Conservation (phyloP, 2,113 vertebrate genomes). For the Dromiciops gliroides region DNA sequence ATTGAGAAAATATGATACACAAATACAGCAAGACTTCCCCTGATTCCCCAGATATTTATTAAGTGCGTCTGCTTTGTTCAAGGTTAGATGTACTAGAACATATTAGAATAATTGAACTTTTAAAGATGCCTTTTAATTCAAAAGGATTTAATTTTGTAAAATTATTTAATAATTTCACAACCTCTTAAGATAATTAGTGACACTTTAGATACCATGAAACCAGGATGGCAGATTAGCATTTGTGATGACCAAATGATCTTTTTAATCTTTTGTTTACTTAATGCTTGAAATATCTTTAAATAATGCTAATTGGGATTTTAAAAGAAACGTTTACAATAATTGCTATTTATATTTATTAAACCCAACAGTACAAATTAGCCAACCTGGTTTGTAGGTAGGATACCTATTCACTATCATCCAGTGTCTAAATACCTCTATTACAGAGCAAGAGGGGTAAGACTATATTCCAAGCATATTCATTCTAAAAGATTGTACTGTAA, state of each 20-base stretch:
- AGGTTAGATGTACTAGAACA: neutral
- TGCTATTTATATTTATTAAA: neutral
- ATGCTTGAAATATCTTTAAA: neutral
- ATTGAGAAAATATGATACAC: neutral
- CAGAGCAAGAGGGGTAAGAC: neutral
- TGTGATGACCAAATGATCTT: neutral
- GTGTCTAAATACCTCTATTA: neutral
- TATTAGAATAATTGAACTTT: neutral
- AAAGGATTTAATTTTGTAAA: neutral
- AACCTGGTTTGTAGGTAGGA: neutral
- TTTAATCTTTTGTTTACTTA: neutral
- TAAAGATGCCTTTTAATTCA: neutral
- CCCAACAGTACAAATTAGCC: neutral
- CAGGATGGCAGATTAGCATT: neutral
- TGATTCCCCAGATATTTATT: neutral
- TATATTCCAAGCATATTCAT: neutral
- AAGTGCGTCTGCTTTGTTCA: neutral
- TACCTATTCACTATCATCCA: neutral
- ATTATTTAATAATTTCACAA: neutral
- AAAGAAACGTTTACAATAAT: neutral
- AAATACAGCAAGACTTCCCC: neutral
- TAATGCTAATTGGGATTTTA: neutral
- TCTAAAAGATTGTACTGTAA: neutral
- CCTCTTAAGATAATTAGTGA: neutral
- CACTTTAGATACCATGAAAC: neutral